phyloP scores from a whole-genome alignment of 2,797 vertebrate species.

The Parauchenoglanis punctatus region DNA sequence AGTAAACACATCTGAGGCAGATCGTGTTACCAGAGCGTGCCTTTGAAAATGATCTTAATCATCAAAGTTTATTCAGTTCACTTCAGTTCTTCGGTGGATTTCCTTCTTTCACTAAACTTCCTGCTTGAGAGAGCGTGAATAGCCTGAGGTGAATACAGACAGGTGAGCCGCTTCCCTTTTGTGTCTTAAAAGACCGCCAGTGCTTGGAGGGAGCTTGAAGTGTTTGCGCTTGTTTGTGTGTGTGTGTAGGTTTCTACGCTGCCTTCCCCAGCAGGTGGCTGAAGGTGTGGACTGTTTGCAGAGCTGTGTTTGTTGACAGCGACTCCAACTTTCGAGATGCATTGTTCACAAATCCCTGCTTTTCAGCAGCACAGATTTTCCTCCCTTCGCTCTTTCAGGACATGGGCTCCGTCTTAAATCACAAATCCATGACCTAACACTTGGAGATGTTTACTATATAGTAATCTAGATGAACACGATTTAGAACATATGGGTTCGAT shows the following conservation, averaged over 20 bases:
- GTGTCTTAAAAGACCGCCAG: conserved; percentile 77
- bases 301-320: conserved; percentile 62
- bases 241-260: conserved; percentile 52
- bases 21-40: background rate
- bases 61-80: conserved; percentile 17
- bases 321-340: conserved; percentile 47
- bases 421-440: background rate
- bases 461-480: conserved; percentile 9
- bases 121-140: conserved; percentile 69
- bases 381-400: conserved; percentile 12
- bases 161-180: conserved; percentile 78
- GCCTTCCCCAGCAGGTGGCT: conserved; percentile 54
- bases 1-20: background rate
- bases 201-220: conserved; percentile 64
- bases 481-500: conserved; percentile 10
- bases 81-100: conserved; percentile 44
- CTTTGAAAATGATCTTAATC: conserved; percentile 21
- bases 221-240: conserved; percentile 58
- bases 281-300: conserved; percentile 58
- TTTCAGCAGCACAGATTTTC: conserved; percentile 43
- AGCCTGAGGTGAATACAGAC: conserved; percentile 72
- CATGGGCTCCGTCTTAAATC: background rate
- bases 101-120: conserved; percentile 59
- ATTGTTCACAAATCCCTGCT: conserved; percentile 56
- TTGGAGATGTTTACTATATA: conserved; percentile 17